phyloP scores from a whole-genome alignment of 2,113 vertebrate genomes.

The Sinocyclocheilus grahami region DNA sequence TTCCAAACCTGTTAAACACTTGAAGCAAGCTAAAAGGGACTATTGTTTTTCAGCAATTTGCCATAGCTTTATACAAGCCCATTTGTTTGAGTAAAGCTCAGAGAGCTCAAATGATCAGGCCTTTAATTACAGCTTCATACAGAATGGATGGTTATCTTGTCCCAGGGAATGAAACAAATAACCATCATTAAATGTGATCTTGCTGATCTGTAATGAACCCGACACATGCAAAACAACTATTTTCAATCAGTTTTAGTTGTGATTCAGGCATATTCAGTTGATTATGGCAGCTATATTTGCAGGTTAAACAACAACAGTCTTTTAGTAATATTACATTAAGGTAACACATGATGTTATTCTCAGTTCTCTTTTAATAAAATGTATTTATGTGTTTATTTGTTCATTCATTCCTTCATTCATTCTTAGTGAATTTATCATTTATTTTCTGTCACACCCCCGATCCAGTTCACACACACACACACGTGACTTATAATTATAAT shows the following conservation, averaged over 20 bases:
- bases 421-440: too few species aligned
- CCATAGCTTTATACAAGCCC: not conserved
- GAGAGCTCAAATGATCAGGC: slow-evolving; percentile 26
- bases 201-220: slow-evolving; percentile 42
- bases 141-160: slow-evolving; percentile 39
- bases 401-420: too few species aligned
- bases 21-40: not conserved
- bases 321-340: not conserved
- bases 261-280: not conserved
- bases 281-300: not conserved
- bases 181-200: slow-evolving; percentile 43
- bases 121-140: slow-evolving; percentile 48
- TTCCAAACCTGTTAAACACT: not conserved
- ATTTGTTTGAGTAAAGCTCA: slow-evolving; percentile 15
- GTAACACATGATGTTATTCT: not conserved
- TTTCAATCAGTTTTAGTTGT: slow-evolving; percentile 28
- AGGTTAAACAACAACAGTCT: too few species aligned
- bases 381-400: not conserved
- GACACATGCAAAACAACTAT: slow-evolving; percentile 35
- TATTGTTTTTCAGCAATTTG: not conserved
- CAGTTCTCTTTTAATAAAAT: not conserved
- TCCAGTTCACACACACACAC: too few species aligned
- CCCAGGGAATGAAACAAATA: slow-evolving; percentile 39
- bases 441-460: too few species aligned
- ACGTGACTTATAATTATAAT: too few species aligned